A percentile compares a stretch with the other conserved stretches of the same genome.
These are phyloP conservation scores for Adoxophyes honmai DNA, from an alignment of 1,140 invertebrate genomes.

Conservation along the genomic window DNA sequence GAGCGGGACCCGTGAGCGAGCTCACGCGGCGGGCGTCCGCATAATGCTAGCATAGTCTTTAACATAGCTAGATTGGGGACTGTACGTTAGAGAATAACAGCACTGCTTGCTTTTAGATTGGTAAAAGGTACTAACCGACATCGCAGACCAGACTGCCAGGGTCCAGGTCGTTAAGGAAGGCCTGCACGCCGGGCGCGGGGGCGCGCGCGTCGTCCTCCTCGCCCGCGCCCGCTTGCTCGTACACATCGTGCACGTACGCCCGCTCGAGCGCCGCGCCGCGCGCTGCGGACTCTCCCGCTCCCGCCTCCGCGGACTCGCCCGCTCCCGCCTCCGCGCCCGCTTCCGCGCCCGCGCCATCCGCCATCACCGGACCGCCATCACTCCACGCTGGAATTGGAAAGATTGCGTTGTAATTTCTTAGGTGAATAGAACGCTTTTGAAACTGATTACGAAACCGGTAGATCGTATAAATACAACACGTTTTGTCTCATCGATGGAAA, in stretches of 20 bases:
- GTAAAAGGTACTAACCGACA: conserved; percentile 83
- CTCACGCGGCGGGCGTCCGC: no score
- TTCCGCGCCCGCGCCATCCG: conserved; percentile 42
- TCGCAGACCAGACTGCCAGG: conserved; percentile 95
- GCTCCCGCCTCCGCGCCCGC: conserved; percentile 30
- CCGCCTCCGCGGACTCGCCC: conserved; percentile 39
- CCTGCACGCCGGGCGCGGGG: conserved; percentile 90
- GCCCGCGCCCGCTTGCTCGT: conserved; percentile 83
- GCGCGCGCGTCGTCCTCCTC: conserved; percentile 81
- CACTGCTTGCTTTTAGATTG: no score
- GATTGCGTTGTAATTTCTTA: no score
- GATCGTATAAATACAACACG: no score
- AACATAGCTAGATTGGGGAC: no score
- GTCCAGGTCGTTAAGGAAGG: conserved; percentile 92
- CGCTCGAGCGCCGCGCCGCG: conserved; percentile 90
- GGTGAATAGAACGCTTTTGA: no score
- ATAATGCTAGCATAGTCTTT: no score
- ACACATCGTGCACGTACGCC: conserved; percentile 96
- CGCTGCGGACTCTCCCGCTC: conserved; percentile 49
- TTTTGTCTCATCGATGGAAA: no score
- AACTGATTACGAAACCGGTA: no score
- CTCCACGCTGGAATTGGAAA: conserved; percentile 42
- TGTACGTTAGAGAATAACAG: no score
- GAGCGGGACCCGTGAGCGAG: no score
- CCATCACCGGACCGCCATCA: conserved; percentile 69